Evolutionary conservation across 2,113 vertebrate genomes (phyloP).

Genomic region (Zootoca vivipara): DNA sequence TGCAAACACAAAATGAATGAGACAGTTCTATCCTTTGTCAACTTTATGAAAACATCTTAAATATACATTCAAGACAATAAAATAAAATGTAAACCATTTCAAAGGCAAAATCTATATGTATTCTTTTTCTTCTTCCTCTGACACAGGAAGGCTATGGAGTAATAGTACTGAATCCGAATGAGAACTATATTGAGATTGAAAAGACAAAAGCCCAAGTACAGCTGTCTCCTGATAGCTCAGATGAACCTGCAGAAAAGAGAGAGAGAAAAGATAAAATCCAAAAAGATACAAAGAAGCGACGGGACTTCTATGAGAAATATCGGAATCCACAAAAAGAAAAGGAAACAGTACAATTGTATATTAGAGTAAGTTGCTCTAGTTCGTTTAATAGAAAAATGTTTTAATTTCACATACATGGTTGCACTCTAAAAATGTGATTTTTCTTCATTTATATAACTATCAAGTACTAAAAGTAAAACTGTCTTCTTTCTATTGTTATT

Average conservation of each 20-base stretch:
- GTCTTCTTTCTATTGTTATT: slow-evolving; percentile 21
- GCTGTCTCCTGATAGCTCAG: slow-evolving; percentile 82
- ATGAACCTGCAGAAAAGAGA: slow-evolving; percentile 94
- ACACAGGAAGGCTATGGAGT: slow-evolving; percentile 94
- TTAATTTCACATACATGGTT: slow-evolving; percentile 7
- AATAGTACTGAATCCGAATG: slow-evolving; percentile 97
- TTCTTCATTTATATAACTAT: not conserved
- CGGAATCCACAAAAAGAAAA: slow-evolving; percentile 96
- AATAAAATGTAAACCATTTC: slow-evolving; percentile 52
- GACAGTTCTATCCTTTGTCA: slow-evolving; percentile 36
- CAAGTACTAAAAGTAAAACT: slow-evolving; percentile 9
- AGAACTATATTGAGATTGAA: slow-evolving; percentile 97
- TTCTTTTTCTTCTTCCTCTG: slow-evolving; percentile 57
- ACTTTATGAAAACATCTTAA: slow-evolving; percentile 48
- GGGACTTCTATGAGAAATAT: slow-evolving; percentile 96
- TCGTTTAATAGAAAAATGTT: slow-evolving; percentile 40
- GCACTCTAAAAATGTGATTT: slow-evolving; percentile 9
- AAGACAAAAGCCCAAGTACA: slow-evolving; percentile 80
- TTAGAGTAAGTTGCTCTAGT: slow-evolving; percentile 85
- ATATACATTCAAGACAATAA: slow-evolving; percentile 45
- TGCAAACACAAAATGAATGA: slow-evolving; percentile 11
- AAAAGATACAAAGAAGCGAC: slow-evolving; percentile 90
- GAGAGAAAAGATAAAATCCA: slow-evolving; percentile 89
- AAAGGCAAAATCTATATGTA: slow-evolving; percentile 64
- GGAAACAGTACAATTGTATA: slow-evolving; percentile 88